A percentile compares a stretch with the other conserved stretches of the same genome.
Evolutionary conservation across 1,140 invertebrate genomes (phyloP).

Genomic region (Halictus rubicundus): DNA sequence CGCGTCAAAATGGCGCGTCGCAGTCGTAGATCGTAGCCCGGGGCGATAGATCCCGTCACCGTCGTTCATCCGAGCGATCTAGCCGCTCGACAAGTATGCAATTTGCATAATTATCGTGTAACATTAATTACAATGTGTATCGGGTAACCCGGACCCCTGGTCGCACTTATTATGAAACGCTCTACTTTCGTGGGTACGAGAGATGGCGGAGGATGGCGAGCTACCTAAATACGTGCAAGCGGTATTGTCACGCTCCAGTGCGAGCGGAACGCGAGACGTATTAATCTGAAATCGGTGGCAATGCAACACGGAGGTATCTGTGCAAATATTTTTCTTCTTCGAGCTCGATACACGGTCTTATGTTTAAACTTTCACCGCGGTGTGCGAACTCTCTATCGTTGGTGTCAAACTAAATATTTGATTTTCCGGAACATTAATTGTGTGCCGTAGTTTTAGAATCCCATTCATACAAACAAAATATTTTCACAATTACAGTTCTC

Average conservation of each 20-base stretch:
- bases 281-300: not conserved
- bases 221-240: not conserved
- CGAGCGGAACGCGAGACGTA: not conserved
- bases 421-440: no score
- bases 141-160: not conserved
- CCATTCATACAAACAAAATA: no score
- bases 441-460: no score
- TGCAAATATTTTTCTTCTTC: no score
- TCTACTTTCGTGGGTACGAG: slow-evolving; percentile 21
- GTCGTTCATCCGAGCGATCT: not conserved
- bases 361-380: no score
- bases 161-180: slow-evolving; percentile 27
- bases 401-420: no score
- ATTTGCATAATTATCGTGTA: slow-evolving; percentile 31
- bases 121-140: slow-evolving; percentile 23
- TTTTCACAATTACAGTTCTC: no score
- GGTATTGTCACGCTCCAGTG: not conserved
- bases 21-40: no score
- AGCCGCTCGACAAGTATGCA: not conserved
- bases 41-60: not conserved
- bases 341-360: no score
- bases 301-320: no score
- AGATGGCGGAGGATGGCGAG: not conserved
- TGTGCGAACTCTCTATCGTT: no score
- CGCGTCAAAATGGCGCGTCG: no score